These are phyloP conservation scores for Drosophila anomelani DNA, from an alignment of 2,888 invertebrate genomes.

Conservation along the genomic window DNA sequence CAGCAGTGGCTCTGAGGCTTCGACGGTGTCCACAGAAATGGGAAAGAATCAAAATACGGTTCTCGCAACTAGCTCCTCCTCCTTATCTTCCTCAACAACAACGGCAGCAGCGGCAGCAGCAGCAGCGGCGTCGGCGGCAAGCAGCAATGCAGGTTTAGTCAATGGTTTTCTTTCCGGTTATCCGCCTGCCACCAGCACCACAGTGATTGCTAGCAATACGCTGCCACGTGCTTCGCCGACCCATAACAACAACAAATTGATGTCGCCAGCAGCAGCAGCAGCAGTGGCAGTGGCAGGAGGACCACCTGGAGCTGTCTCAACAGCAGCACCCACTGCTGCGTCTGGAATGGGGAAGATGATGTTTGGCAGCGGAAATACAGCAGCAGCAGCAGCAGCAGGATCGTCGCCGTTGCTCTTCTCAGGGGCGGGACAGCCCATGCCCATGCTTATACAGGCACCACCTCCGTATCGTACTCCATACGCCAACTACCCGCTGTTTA, in stretches of 20 bases:
- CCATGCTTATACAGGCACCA: conserved; percentile 82
- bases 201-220: conserved; percentile 34
- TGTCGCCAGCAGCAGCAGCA: conserved; percentile 44
- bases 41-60: conserved; percentile 2
- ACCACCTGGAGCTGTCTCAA: background rate
- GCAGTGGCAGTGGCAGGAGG: conserved; percentile 34
- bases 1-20: background rate
- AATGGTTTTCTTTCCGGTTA: conserved; percentile 65
- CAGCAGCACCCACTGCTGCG: conserved; percentile 2
- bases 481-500: conserved; percentile 88
- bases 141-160: conserved; percentile 32
- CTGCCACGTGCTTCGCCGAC: conserved; percentile 57
- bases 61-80: background rate
- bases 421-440: conserved; percentile 59
- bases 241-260: conserved; percentile 44
- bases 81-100: background rate
- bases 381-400: conserved; percentile 5
- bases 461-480: conserved; percentile 83
- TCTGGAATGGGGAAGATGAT: conserved; percentile 53
- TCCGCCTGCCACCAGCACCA: conserved; percentile 40
- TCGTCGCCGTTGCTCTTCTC: conserved; percentile 64
- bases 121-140: background rate
- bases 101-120: no score
- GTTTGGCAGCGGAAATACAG: conserved; percentile 47
- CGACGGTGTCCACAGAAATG: background rate